phyloP scores from a whole-genome alignment of 1,140 invertebrate species.

The Ericerus pela region DNA sequence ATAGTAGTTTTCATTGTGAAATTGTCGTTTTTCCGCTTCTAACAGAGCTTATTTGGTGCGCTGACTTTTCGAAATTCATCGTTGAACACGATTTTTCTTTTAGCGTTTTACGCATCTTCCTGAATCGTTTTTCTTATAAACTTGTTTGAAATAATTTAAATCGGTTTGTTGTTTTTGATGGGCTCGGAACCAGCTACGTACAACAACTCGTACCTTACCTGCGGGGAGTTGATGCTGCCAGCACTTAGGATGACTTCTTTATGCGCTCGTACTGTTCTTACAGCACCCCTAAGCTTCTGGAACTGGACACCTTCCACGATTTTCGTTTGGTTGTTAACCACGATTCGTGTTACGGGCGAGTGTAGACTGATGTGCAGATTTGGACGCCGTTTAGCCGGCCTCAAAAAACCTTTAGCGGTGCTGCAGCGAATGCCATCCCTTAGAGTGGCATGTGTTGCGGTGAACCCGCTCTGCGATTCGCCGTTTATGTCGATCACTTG shows the following conservation, averaged over 20 bases:
- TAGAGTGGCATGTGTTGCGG: slow-evolving; percentile 14
- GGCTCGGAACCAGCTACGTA: too few relatives aligned
- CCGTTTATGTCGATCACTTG: slow-evolving; percentile 57
- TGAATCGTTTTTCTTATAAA: too few relatives aligned
- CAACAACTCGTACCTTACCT: too few relatives aligned
- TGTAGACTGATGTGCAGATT: slow-evolving; percentile 52
- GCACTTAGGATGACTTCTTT: slow-evolving; percentile 58
- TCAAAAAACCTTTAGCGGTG: slow-evolving; percentile 61
- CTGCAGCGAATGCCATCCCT: slow-evolving; percentile 42
- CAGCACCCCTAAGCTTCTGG: slow-evolving; percentile 31
- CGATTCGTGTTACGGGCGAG: slow-evolving; percentile 45
- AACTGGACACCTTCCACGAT: slow-evolving; percentile 47
- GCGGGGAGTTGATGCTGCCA: slow-evolving; percentile 54
- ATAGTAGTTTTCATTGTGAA: too few relatives aligned
- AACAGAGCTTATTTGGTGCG: too few relatives aligned
- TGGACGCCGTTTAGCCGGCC: slow-evolving; percentile 53
- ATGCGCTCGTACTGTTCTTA: slow-evolving; percentile 28
- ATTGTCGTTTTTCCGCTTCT: too few relatives aligned
- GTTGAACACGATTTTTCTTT: too few relatives aligned
- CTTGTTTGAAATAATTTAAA: too few relatives aligned
- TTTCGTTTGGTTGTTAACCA: slow-evolving; percentile 29
- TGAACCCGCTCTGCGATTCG: slow-evolving; percentile 51
- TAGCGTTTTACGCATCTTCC: too few relatives aligned
- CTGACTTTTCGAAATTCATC: too few relatives aligned
- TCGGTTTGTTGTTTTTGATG: too few relatives aligned